phyloP scores from a whole-genome alignment of 2,113 vertebrate species.

The Gymnorhina tibicen region DNA sequence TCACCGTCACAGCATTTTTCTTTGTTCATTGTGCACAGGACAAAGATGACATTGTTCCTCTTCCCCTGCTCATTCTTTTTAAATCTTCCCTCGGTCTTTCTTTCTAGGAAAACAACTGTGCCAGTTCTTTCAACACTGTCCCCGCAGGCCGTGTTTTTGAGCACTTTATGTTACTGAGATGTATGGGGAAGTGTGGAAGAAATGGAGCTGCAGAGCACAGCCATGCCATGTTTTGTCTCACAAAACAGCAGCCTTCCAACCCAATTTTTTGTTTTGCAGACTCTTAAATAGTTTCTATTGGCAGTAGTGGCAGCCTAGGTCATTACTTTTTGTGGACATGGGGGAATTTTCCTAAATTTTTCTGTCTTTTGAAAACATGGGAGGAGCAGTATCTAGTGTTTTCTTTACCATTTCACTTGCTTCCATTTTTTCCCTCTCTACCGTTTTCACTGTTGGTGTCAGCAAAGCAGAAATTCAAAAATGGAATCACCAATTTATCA shows the following conservation, averaged over 20 bases:
- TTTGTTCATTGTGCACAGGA: conserved; percentile 18
- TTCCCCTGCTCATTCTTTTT: neutral
- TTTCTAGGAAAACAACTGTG: neutral
- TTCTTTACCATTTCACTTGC: neutral
- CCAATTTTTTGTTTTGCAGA: neutral
- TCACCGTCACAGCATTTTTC: neutral
- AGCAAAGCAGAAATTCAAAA: neutral
- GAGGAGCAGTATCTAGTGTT: neutral
- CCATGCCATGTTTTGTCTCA: neutral
- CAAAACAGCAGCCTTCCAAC: neutral
- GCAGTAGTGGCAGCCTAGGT: accelerated
- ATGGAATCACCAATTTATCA: neutral
- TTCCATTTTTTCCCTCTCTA: neutral
- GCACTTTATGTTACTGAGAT: neutral
- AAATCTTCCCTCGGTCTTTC: neutral
- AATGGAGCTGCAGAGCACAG: neutral
- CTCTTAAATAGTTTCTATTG: neutral
- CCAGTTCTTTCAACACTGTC: neutral
- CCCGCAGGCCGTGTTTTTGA: neutral
- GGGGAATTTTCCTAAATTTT: neutral
- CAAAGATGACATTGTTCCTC: neutral
- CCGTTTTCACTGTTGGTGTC: neutral
- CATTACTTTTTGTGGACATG: neutral
- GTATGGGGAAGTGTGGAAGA: accelerated
- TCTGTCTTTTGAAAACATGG: neutral